A percentile compares a stretch with the other conserved stretches of the same genome.
Conservation (phyloP, 2,888 invertebrate genomes). For the Capitulum mitella region DNA sequence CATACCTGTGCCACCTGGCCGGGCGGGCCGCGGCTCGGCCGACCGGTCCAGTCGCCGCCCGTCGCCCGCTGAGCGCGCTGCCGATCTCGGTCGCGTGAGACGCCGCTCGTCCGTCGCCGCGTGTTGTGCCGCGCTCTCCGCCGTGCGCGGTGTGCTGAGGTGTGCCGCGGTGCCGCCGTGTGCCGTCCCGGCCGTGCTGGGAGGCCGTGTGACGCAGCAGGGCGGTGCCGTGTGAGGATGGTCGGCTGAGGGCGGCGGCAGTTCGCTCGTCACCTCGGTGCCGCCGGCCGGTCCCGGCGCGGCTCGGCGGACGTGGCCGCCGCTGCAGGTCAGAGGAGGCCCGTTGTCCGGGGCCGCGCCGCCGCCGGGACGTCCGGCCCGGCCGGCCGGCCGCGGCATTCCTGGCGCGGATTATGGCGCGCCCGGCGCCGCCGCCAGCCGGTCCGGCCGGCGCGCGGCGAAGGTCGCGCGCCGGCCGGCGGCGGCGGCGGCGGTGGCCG, state of each 20-base stretch:
- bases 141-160: no score
- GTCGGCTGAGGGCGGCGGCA: no score
- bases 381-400: not conserved
- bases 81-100: not conserved
- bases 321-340: not conserved
- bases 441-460: not conserved
- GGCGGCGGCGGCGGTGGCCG: not conserved
- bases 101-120: not conserved
- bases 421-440: not conserved
- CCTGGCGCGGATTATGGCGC: not conserved
- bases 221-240: no score
- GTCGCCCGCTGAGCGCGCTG: not conserved
- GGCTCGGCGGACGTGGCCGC: not conserved
- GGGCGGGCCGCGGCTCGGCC: not conserved
- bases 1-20: slow-evolving; percentile 1
- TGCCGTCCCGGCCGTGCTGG: no score
- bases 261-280: no score
- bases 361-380: not conserved
- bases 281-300: no score
- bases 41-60: not conserved
- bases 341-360: not conserved
- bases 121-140: not conserved
- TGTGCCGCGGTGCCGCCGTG: no score
- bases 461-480: not conserved
- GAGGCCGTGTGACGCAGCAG: no score